These are phyloP conservation scores for Graptemys geographica DNA, from an alignment of 2,797 vertebrate genomes.

Conservation along the genomic window DNA sequence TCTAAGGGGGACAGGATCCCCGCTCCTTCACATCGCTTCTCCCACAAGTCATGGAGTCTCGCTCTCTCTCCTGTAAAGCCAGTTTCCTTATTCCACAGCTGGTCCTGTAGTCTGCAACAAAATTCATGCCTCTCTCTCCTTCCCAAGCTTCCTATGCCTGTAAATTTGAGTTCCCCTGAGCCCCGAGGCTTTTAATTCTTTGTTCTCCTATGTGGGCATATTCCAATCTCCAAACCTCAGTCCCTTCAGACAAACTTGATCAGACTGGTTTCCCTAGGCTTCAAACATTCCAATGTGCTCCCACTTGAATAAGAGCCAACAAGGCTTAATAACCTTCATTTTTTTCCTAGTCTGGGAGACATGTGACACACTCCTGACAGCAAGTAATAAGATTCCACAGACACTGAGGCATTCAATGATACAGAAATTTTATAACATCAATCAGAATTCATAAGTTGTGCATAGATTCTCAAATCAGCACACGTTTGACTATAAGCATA, in stretches of 20 bases:
- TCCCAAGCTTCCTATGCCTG: neutral
- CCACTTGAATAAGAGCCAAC: neutral
- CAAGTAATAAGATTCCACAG: neutral
- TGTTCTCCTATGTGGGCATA: neutral
- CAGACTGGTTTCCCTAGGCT: neutral
- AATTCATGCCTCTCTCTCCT: neutral
- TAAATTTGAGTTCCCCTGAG: neutral
- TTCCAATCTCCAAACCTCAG: neutral
- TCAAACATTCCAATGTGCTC: neutral
- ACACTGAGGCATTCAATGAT: neutral
- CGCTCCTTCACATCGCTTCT: neutral
- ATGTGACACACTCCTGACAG: neutral
- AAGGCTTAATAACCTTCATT: neutral
- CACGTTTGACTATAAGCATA: neutral
- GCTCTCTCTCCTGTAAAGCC: neutral
- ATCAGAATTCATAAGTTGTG: neutral
- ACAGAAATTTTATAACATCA: neutral
- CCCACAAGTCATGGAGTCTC: neutral
- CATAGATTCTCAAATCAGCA: too few species aligned
- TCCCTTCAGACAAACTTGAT: neutral
- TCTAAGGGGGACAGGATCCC: neutral
- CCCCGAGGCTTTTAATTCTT: neutral
- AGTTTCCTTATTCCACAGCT: neutral
- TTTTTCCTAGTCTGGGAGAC: neutral
- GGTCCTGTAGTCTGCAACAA: neutral